A percentile compares a stretch with the other conserved stretches of the same genome.
These are phyloP conservation scores for Eublepharis macularius DNA, from an alignment of 2,113 vertebrate genomes.

Conservation along the genomic window DNA sequence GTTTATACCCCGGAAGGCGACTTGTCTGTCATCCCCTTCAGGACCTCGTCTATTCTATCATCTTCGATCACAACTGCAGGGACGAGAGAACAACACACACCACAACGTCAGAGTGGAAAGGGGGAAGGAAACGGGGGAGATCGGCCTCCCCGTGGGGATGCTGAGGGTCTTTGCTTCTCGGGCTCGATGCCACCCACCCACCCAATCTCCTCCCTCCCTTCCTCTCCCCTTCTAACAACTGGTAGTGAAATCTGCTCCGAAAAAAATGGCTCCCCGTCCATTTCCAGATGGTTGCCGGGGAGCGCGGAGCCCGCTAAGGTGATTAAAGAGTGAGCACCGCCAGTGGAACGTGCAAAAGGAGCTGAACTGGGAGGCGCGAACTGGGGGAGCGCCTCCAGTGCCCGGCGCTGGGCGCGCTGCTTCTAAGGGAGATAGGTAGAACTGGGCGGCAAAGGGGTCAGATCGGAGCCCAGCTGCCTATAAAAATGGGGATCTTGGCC, in stretches of 20 bases:
- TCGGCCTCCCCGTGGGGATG: not conserved
- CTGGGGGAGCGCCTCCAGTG: not conserved
- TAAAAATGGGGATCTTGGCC: not conserved
- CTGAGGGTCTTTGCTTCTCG: not conserved
- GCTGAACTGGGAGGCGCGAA: no score
- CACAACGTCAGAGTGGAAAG: not conserved
- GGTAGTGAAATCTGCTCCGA: not conserved
- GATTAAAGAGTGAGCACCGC: not conserved
- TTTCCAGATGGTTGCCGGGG: not conserved
- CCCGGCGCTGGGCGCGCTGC: no score
- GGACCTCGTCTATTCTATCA: conserved; percentile 98
- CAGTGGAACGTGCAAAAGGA: not conserved
- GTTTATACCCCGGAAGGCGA: conserved; percentile 94
- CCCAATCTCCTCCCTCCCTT: not conserved
- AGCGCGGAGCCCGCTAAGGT: not conserved
- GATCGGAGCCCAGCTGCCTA: not conserved
- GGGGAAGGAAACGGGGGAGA: not conserved
- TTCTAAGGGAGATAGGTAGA: not conserved
- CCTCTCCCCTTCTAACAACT: not conserved
- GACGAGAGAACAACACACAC: conserved; percentile 40
- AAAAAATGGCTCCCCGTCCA: not conserved
- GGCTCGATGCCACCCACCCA: not conserved
- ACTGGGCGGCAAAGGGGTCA: not conserved
- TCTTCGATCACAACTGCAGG: conserved; percentile 97
- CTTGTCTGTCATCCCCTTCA: conserved; percentile 98